Conservation (phyloP, 92 coral and sea anemone species). For the Umimayanthus chanpuru region DNA sequence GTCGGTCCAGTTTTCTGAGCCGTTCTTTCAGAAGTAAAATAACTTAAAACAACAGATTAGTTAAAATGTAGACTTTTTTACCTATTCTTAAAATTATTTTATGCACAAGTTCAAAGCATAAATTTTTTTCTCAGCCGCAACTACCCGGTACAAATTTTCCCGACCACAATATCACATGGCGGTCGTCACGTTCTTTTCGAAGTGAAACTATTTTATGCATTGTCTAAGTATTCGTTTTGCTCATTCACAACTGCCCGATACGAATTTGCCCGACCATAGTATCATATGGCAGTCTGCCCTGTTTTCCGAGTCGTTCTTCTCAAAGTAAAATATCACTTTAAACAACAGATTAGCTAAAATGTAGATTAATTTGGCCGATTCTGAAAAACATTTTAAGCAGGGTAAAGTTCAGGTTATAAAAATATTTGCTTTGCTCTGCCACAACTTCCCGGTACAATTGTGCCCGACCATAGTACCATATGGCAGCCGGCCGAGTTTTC, state of each 20-base stretch:
- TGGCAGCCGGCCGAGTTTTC: neutral
- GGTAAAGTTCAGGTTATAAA: neutral
- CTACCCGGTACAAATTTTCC: neutral
- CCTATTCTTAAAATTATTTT: too few relatives aligned
- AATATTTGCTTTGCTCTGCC: neutral
- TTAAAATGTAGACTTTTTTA: neutral
- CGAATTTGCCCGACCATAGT: neutral
- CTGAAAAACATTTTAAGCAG: neutral
- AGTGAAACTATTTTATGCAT: neutral
- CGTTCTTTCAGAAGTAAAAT: neutral
- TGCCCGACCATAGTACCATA: slow-evolving; percentile 1
- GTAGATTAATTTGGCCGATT: neutral
- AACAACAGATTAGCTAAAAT: neutral
- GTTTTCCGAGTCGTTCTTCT: neutral
- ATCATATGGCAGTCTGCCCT: neutral
- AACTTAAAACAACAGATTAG: neutral
- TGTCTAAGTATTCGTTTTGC: neutral
- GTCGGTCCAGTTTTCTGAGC: neutral
- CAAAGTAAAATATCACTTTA: neutral
- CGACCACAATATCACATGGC: neutral
- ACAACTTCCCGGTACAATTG: neutral
- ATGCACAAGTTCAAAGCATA: neutral
- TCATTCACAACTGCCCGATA: too few relatives aligned
- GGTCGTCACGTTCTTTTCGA: neutral
- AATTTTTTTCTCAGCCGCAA: neutral